phyloP scores from a whole-genome alignment of 2,113 vertebrate genomes.

The Muntiacus muntjak region DNA sequence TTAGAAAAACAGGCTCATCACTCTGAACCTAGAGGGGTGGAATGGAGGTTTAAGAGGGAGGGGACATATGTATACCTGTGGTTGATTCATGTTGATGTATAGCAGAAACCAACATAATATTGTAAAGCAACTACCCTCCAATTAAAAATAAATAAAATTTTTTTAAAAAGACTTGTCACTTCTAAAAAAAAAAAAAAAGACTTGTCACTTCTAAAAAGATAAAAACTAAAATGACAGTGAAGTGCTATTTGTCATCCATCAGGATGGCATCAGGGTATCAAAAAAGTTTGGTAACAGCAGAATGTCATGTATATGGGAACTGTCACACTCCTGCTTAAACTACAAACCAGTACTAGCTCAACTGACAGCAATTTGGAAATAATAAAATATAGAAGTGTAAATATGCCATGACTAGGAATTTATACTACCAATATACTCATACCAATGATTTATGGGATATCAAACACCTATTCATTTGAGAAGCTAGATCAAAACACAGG shows the following conservation, averaged over 20 bases:
- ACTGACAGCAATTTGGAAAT: background rate
- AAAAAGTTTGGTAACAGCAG: background rate
- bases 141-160: background rate
- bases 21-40: background rate
- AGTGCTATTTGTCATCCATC: background rate
- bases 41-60: background rate
- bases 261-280: background rate
- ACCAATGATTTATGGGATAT: background rate
- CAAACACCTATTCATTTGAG: background rate
- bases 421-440: background rate
- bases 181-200: background rate
- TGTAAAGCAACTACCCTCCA: background rate
- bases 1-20: background rate
- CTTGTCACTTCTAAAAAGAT: background rate
- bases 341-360: background rate
- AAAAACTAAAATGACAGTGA: slow-evolving; percentile 3
- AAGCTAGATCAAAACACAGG: background rate
- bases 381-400: background rate
- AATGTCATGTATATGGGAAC: background rate
- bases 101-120: background rate
- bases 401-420: background rate
- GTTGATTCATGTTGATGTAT: background rate
- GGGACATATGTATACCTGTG: background rate
- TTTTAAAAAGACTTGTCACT: background rate
- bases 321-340: background rate